These are phyloP conservation scores for Nephrotoma appendiculata DNA, from an alignment of 2,888 invertebrate genomes.

Conservation along the genomic window DNA sequence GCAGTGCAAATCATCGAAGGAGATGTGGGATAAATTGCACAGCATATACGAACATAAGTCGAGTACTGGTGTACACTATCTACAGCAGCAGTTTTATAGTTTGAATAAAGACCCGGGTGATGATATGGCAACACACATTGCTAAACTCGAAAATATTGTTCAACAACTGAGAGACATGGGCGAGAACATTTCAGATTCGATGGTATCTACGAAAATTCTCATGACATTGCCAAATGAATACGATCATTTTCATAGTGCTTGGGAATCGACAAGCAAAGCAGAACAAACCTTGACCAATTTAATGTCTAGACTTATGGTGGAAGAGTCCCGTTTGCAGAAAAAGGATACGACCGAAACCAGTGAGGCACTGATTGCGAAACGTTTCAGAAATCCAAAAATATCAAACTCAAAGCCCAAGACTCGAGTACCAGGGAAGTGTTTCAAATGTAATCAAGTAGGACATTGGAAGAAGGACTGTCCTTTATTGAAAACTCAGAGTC, in stretches of 20 bases:
- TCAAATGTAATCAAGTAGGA: slow-evolving; percentile 12
- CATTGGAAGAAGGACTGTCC: slow-evolving; percentile 15
- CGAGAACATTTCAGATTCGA: slow-evolving; percentile 10
- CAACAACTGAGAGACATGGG: slow-evolving; percentile 11
- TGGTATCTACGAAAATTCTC: slow-evolving; percentile 13
- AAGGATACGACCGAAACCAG: slow-evolving; percentile 12
- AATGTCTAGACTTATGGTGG: slow-evolving; percentile 7
- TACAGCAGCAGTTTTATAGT: slow-evolving; percentile 14
- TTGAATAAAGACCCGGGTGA: slow-evolving; percentile 9
- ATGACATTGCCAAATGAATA: slow-evolving; percentile 13
- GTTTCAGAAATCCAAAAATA: neutral
- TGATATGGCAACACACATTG: slow-evolving; percentile 12
- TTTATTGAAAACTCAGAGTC: slow-evolving; percentile 5
- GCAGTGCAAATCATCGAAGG: slow-evolving; percentile 12
- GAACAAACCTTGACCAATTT: slow-evolving; percentile 17
- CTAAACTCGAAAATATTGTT: slow-evolving; percentile 10
- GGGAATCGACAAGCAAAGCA: slow-evolving; percentile 14
- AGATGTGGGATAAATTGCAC: slow-evolving; percentile 13
- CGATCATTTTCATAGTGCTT: neutral
- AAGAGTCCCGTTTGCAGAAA: slow-evolving; percentile 11
- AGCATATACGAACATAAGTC: slow-evolving; percentile 17
- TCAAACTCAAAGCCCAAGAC: neutral
- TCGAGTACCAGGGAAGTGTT: slow-evolving; percentile 10
- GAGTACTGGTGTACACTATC: slow-evolving; percentile 16
- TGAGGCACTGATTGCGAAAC: neutral